Percentiles rank a stretch among this genome's conserved stretches.
Conservation (phyloP, 2,113 vertebrate genomes). For the Callospermophilus lateralis region DNA sequence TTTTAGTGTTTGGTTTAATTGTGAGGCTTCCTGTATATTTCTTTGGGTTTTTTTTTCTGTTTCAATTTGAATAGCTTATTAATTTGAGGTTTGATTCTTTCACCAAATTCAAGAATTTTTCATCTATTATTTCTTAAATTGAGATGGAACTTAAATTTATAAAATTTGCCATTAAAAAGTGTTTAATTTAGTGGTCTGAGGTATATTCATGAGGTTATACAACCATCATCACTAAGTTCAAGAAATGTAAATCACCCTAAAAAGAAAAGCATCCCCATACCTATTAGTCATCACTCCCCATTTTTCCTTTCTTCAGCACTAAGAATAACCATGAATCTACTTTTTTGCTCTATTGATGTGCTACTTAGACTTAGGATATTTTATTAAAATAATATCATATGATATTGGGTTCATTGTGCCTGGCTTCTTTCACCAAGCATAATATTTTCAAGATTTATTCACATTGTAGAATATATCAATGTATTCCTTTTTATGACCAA, state of each 20-base stretch:
- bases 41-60: background rate
- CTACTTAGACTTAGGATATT: background rate
- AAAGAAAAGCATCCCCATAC: background rate
- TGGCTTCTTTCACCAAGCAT: background rate
- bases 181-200: background rate
- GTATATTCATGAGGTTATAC: background rate
- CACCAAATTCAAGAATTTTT: background rate
- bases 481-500: background rate
- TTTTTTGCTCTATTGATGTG: background rate
- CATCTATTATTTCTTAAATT: background rate
- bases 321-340: background rate
- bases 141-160: background rate
- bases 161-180: background rate
- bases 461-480: background rate
- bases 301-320: background rate
- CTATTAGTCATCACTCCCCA: background rate
- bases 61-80: background rate
- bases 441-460: background rate
- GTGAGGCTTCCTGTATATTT: background rate
- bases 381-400: background rate
- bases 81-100: background rate
- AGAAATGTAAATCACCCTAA: background rate
- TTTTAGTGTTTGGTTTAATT: background rate
- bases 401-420: background rate
- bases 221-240: background rate